These are phyloP conservation scores for Anoura caudifer DNA, from an alignment of 2,113 vertebrate genomes.

Conservation along the genomic window DNA sequence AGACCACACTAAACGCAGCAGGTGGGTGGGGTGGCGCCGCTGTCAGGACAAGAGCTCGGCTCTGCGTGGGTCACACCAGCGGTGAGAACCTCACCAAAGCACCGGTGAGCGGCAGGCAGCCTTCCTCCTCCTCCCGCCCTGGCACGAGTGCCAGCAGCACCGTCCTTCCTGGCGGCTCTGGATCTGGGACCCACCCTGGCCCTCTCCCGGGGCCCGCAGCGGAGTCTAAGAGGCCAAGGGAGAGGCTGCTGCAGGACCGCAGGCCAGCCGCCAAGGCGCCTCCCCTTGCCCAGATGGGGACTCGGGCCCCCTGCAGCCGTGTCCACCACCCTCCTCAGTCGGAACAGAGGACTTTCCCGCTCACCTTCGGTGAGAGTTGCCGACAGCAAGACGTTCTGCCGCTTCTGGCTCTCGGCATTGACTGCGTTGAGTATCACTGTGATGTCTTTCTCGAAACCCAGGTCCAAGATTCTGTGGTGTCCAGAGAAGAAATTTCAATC, in stretches of 20 bases:
- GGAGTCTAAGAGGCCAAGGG: neutral
- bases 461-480: slow-evolving; percentile 88
- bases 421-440: slow-evolving; percentile 91
- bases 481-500: neutral
- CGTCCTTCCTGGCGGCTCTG: rapidly evolving
- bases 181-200: neutral
- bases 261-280: neutral
- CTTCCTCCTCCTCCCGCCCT: neutral
- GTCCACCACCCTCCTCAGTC: neutral
- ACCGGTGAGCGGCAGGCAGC: neutral
- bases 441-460: slow-evolving; percentile 95
- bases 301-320: too few species aligned
- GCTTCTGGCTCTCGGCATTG: slow-evolving; percentile 80
- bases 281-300: neutral
- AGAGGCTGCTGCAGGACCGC: neutral
- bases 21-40: neutral
- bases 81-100: neutral
- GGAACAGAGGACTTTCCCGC: neutral
- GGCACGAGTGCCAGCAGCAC: rapidly evolving
- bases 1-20: rapidly evolving
- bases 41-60: neutral
- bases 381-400: slow-evolving; percentile 94
- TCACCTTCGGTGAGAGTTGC: slow-evolving; percentile 92
- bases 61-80: rapidly evolving
- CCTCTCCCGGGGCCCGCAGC: neutral